A percentile compares a stretch with the other conserved stretches of the same genome.
These are phyloP conservation scores for Lycorma delicatula DNA, from an alignment of 1,140 invertebrate genomes.

Conservation along the genomic window DNA sequence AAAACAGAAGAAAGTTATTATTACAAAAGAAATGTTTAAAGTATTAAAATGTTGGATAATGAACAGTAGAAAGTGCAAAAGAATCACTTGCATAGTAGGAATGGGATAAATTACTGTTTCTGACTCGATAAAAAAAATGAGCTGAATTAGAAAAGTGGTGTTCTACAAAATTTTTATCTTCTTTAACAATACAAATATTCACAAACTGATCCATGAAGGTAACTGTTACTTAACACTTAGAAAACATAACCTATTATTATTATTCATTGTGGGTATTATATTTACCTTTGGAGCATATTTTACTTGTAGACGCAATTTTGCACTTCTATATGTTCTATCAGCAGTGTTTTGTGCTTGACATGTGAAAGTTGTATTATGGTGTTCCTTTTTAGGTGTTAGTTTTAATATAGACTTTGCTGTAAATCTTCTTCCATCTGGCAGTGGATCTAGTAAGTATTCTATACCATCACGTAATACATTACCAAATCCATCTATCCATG, in stretches of 20 bases:
- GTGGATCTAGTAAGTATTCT: constrained; percentile 59
- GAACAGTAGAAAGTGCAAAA: too few relatives aligned
- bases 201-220: too few relatives aligned
- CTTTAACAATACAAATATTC: too few relatives aligned
- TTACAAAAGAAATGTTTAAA: too few relatives aligned
- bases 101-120: too few relatives aligned
- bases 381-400: constrained; percentile 71
- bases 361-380: constrained; percentile 84
- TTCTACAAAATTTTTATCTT: too few relatives aligned
- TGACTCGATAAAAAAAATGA: too few relatives aligned
- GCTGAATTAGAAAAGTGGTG: too few relatives aligned
- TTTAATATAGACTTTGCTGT: constrained; percentile 78
- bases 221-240: background rate
- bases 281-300: constrained; percentile 76
- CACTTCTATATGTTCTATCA: constrained; percentile 67
- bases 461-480: constrained; percentile 65
- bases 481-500: constrained; percentile 77
- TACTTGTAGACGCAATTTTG: constrained; percentile 67
- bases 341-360: constrained; percentile 85
- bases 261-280: background rate
- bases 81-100: too few relatives aligned
- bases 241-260: too few relatives aligned
- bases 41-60: too few relatives aligned
- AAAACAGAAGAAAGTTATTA: too few relatives aligned
- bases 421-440: constrained; percentile 66